Conservation (phyloP, 2,888 invertebrate species). For the Ferdinandea cuprea region DNA sequence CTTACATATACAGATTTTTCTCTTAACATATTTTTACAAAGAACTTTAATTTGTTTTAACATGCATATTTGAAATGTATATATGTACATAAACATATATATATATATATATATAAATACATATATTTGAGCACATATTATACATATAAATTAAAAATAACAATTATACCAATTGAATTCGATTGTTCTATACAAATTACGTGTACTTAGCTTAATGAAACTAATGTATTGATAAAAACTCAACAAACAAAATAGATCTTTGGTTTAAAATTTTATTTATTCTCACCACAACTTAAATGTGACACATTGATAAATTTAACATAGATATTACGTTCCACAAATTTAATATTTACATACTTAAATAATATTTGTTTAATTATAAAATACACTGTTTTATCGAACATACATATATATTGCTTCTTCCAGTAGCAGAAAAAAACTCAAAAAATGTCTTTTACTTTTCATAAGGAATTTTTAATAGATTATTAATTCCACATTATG, state of each 20-base stretch:
- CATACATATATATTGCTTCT: too few species aligned
- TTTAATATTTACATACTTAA: slow-evolving; percentile 1
- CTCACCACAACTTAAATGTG: slow-evolving; percentile 4
- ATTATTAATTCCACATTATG: too few species aligned
- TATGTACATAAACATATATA: slow-evolving; percentile 38
- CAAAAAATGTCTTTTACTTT: too few species aligned
- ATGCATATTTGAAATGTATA: slow-evolving; percentile 39
- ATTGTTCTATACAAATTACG: slow-evolving; percentile 15
- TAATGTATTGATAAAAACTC: slow-evolving; percentile 52
- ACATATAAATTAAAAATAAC: not conserved
- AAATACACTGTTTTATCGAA: too few species aligned
- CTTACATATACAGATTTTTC: slow-evolving; percentile 42
- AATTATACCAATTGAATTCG: not conserved
- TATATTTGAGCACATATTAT: not conserved
- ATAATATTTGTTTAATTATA: not conserved
- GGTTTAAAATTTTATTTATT: slow-evolving; percentile 36
- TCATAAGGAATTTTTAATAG: too few species aligned
- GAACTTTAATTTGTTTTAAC: slow-evolving; percentile 26
- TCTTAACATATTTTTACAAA: slow-evolving; percentile 28
- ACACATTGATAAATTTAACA: not conserved
- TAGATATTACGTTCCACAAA: not conserved
- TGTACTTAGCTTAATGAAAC: slow-evolving; percentile 19
- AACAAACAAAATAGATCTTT: slow-evolving; percentile 49
- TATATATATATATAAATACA: slow-evolving; percentile 2
- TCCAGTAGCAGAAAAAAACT: too few species aligned